Conservation (phyloP, 2,113 vertebrate species). For the Herpetotheres cachinnans region DNA sequence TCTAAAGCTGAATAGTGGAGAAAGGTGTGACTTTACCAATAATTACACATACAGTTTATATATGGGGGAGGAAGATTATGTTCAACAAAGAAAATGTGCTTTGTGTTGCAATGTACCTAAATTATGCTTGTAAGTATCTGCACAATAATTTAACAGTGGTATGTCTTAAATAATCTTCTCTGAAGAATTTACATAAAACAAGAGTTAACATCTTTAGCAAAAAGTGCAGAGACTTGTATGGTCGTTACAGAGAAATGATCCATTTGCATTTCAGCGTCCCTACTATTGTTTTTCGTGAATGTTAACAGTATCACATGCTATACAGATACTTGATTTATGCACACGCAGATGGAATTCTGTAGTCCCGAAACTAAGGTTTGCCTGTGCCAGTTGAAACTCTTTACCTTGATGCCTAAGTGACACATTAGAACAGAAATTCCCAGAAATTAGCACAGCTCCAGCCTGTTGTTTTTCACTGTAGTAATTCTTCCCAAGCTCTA, state of each 20-base stretch:
- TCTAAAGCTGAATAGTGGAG: neutral
- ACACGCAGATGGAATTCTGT: neutral
- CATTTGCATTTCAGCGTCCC: neutral
- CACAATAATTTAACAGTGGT: neutral
- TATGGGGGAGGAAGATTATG: neutral
- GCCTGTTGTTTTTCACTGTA: neutral
- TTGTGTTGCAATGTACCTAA: neutral
- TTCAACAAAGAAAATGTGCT: neutral
- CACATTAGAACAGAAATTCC: neutral
- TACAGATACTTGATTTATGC: neutral
- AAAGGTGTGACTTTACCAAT: neutral
- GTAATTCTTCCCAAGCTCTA: neutral
- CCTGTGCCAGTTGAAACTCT: neutral
- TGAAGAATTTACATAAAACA: constrained; percentile 31
- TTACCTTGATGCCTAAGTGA: neutral
- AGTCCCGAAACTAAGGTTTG: neutral
- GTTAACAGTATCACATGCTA: neutral
- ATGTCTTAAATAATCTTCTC: constrained; percentile 1
- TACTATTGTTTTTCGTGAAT: neutral
- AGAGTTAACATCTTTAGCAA: neutral
- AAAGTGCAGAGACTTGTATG: neutral
- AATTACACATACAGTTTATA: neutral
- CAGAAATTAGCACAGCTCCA: neutral
- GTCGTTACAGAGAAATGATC: neutral
- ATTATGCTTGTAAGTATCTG: neutral